phyloP scores from a whole-genome alignment of 2,888 invertebrate genomes.

The Nezara viridula region DNA sequence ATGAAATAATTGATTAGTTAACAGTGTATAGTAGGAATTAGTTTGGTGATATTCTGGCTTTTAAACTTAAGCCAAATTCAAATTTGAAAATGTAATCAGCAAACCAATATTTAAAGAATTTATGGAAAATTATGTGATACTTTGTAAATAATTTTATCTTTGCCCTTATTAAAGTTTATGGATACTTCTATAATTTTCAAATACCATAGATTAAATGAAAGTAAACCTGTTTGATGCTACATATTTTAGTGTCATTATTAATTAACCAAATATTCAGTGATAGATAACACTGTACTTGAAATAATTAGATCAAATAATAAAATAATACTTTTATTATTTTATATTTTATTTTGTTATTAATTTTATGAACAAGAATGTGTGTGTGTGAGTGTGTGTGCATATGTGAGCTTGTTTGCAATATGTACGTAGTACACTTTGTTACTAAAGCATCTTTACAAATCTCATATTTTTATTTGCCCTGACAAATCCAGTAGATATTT shows the following conservation, averaged over 20 bases:
- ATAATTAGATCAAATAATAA: slow-evolving; percentile 13
- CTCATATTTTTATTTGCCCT: slow-evolving; percentile 42
- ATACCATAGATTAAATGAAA: slow-evolving; percentile 21
- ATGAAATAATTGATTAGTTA: slow-evolving; percentile 39
- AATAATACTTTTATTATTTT: slow-evolving; percentile 19
- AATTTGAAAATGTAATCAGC: slow-evolving; percentile 40
- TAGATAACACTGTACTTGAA: not conserved
- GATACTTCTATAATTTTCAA: slow-evolving; percentile 15
- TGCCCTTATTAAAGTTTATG: slow-evolving; percentile 29
- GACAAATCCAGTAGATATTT: slow-evolving; percentile 1
- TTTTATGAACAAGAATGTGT: slow-evolving; percentile 25
- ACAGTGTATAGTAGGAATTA: slow-evolving; percentile 30
- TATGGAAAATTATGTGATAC: slow-evolving; percentile 55
- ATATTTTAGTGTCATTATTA: slow-evolving; percentile 8
- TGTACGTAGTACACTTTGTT: slow-evolving; percentile 48
- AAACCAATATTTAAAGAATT: slow-evolving; percentile 25
- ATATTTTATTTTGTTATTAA: slow-evolving; percentile 27
- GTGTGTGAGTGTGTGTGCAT: not conserved
- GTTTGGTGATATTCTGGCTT: slow-evolving; percentile 42
- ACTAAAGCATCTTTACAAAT: slow-evolving; percentile 30
- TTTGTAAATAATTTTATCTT: slow-evolving; percentile 53
- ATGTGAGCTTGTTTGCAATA: slow-evolving; percentile 23
- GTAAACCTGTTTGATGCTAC: slow-evolving; percentile 13
- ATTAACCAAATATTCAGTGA: slow-evolving; percentile 27
- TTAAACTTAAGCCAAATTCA: slow-evolving; percentile 16